Conservation (phyloP, 2,888 invertebrate genomes). For the Hypolimnas misippus region DNA sequence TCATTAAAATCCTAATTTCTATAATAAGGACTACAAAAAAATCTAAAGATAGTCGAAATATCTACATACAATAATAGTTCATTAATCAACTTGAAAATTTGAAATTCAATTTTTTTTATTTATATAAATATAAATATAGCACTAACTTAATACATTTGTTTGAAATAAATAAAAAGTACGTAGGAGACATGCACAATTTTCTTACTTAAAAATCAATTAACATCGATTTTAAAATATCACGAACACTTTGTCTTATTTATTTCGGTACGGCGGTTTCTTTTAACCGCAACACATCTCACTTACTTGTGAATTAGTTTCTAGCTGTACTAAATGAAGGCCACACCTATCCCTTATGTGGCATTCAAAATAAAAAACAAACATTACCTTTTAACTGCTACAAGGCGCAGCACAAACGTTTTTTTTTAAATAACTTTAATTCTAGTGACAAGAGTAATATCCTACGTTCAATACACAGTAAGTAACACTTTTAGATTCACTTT, state of each 20-base stretch:
- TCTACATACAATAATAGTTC: too few species aligned
- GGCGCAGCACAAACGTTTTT: background rate
- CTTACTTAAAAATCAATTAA: constrained; percentile 8
- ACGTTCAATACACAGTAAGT: too few species aligned
- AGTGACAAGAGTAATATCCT: too few species aligned
- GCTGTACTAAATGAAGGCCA: constrained; percentile 2
- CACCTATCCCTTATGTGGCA: constrained; percentile 6
- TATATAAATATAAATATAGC: too few species aligned
- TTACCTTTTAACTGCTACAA: background rate
- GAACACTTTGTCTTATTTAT: constrained; percentile 12
- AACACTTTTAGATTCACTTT: too few species aligned
- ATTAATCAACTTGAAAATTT: too few species aligned
- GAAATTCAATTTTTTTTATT: too few species aligned
- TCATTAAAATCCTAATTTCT: too few species aligned
- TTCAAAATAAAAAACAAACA: constrained; percentile 5
- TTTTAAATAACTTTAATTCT: constrained; percentile 1
- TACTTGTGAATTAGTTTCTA: constrained; percentile 27
- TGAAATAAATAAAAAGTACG: constrained; percentile 1
- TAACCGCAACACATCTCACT: constrained; percentile 35
- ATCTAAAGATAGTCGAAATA: too few species aligned
- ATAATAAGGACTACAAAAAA: too few species aligned
- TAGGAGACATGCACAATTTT: background rate
- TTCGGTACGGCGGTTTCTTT: constrained; percentile 22
- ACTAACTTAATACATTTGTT: background rate
- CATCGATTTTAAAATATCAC: constrained; percentile 9